These are phyloP conservation scores for Cotesia chilonis DNA, from an alignment of 1,140 invertebrate genomes.

Conservation along the genomic window DNA sequence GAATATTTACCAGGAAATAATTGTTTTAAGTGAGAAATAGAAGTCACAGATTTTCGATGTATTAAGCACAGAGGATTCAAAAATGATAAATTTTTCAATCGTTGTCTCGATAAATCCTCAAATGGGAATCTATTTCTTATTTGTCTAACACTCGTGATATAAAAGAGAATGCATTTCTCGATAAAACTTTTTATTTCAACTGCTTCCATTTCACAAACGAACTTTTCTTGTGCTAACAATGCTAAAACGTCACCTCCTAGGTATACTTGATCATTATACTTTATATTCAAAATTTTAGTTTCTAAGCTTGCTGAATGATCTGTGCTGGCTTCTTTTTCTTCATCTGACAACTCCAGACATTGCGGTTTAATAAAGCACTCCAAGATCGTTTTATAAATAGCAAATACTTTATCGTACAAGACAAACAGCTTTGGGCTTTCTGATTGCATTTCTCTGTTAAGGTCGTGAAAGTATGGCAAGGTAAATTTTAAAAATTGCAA, in stretches of 20 bases:
- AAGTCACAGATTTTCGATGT: too few relatives aligned
- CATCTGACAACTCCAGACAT: constrained; percentile 10
- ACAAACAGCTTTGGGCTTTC: constrained; percentile 37
- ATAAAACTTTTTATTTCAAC: too few relatives aligned
- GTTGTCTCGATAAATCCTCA: too few relatives aligned
- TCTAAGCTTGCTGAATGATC: background rate
- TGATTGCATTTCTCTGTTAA: constrained; percentile 39
- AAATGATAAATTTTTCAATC: too few relatives aligned
- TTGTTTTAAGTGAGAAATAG: too few relatives aligned
- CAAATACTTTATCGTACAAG: constrained; percentile 31
- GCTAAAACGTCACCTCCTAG: constrained; percentile 38
- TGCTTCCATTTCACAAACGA: too few relatives aligned
- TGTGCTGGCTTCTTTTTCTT: constrained; percentile 3
- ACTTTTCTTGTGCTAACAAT: constrained; percentile 13
- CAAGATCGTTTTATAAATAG: constrained; percentile 35
- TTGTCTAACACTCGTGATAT: too few relatives aligned
- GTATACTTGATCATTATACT: constrained; percentile 36
- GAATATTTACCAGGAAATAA: too few relatives aligned
- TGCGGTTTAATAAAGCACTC: constrained; percentile 40
- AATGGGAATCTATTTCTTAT: too few relatives aligned
- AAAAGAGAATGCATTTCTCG: too few relatives aligned
- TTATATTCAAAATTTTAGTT: constrained; percentile 12
- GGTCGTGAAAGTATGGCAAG: constrained; percentile 27
- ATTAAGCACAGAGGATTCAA: too few relatives aligned
- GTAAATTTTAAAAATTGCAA: constrained; percentile 35